Evolutionary conservation across 2,797 vertebrate species (phyloP).

Genomic region (Neopelma chrysocephalum): DNA sequence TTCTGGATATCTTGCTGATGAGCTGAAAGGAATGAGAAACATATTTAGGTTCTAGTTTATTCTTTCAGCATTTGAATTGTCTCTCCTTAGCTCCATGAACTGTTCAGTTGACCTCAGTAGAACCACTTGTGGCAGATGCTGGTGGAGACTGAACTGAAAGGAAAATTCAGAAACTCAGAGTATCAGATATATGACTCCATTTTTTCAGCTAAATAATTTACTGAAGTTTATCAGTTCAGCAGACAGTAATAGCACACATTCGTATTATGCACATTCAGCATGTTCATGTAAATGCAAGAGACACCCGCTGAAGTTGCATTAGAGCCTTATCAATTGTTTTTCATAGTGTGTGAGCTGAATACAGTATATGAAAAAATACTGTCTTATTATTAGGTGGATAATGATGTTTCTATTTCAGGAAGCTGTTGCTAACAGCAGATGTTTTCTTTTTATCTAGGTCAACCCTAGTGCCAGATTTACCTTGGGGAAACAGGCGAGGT

Average conservation of each 20-base stretch:
- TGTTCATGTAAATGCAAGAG: constrained; percentile 1
- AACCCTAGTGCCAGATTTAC: constrained; percentile 2
- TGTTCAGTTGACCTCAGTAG: not conserved
- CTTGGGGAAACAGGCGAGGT: not conserved
- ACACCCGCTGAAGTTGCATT: not conserved
- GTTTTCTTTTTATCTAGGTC: constrained; percentile 18
- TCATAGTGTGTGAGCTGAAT: not conserved
- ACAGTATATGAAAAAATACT: not conserved
- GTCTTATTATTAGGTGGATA: not conserved
- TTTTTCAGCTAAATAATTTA: not conserved
- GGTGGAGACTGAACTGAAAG: not conserved
- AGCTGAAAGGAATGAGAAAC: not conserved
- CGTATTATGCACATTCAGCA: not conserved
- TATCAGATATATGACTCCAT: not conserved
- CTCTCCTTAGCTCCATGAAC: not conserved
- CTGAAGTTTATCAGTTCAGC: constrained; percentile 29
- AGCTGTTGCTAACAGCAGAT: constrained; percentile 5
- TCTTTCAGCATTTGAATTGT: not conserved
- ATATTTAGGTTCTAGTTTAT: not conserved
- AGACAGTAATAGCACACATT: not conserved
- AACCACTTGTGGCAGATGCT: not conserved
- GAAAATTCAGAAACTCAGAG: not conserved
- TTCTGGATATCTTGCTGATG: not conserved
- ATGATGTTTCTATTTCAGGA: not conserved
- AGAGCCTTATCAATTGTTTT: constrained; percentile 15